Base-by-base conservation (phyloP, 53 echinoderm and acorn worm species). In the Patiria pectinifera region DNA sequence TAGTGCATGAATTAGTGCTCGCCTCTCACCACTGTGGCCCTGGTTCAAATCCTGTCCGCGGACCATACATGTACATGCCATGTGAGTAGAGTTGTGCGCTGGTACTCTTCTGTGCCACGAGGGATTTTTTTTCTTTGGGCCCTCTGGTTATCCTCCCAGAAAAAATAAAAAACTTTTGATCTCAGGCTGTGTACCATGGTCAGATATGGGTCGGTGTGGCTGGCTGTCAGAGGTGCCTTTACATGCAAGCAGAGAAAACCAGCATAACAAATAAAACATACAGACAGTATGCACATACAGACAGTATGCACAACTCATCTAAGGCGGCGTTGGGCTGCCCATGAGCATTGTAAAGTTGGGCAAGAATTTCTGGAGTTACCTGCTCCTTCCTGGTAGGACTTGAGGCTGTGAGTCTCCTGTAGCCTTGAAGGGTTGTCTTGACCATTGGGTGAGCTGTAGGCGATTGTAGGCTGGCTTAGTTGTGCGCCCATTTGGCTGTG, bases 381-480 rank as follows among this genome's bases (percentile, higher is more conserved):
- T 62, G 84, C 48, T 84, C 87, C 59, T 89, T 89, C 1, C 83
- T 48, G 14, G 18, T 62, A 16, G 83, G 62, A 11, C 85, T 61
- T 12, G 84, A 83, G 4, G 91, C 59, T 16, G 76, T 75, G 24
- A 85, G 47, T 44, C 93, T 83, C 23, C 77, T 90, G 63, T 69
- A 85, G n/a, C 93, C 93, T 78, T 76, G 78, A 12, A 93, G 45
- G 6, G 91, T 69, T 48, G 69, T 76, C 26, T 83, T 78, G 24
- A 93, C 91, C 93, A 93, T 16, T 6, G 87, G 82, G 35, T 86
- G 10, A 2, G 80, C 93, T n/a, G 86, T 85, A 11, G 93, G 93
- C 14, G 86, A 91, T 61, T 59, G 45, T 59, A 93, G 46, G 13
- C 92, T 86, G 5, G 86, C 86, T 11, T 85, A 46, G n/a, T 19